A percentile compares a stretch with the other conserved stretches of the same genome.
These are phyloP conservation scores for Bombyx mandarina DNA, from an alignment of 1,140 invertebrate species.

Conservation along the genomic window DNA sequence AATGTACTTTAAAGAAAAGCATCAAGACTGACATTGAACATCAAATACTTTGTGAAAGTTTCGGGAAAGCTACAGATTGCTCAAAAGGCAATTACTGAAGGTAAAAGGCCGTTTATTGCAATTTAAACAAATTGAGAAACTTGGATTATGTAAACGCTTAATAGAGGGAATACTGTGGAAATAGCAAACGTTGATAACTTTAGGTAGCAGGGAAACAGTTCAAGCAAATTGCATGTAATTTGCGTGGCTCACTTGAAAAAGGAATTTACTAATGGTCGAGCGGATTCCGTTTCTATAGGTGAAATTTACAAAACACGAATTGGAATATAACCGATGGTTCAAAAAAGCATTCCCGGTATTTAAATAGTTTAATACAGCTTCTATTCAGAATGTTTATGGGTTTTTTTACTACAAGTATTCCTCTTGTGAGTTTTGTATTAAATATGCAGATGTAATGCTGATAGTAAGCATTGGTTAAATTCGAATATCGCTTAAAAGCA, in stretches of 20 bases:
- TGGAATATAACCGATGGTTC: no score
- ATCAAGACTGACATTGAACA: neutral
- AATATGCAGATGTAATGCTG: no score
- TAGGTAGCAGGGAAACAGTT: slow-evolving; percentile 27
- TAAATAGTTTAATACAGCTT: neutral
- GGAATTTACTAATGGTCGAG: slow-evolving; percentile 39
- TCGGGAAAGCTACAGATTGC: neutral
- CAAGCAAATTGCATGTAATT: slow-evolving; percentile 49
- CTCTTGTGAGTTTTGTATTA: no score
- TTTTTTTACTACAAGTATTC: no score
- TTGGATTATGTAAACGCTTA: slow-evolving; percentile 10
- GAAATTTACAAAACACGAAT: neutral
- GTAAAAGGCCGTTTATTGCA: slow-evolving; percentile 6
- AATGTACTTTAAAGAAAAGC: no score
- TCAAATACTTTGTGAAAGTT: neutral
- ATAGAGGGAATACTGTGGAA: slow-evolving; percentile 18
- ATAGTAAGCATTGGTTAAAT: neutral
- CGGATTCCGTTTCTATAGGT: slow-evolving; percentile 23
- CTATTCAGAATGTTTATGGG: no score
- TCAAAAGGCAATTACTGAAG: neutral
- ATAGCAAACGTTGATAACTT: slow-evolving; percentile 43
- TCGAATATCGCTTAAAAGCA: no score
- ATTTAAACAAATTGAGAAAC: slow-evolving; percentile 16
- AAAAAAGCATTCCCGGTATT: slow-evolving; percentile 12
- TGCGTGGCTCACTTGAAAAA: slow-evolving; percentile 29